Evolutionary conservation across 35 echinoderm and acorn worm genomes (phyloP).

Genomic region (Lytechinus variegatus): DNA sequence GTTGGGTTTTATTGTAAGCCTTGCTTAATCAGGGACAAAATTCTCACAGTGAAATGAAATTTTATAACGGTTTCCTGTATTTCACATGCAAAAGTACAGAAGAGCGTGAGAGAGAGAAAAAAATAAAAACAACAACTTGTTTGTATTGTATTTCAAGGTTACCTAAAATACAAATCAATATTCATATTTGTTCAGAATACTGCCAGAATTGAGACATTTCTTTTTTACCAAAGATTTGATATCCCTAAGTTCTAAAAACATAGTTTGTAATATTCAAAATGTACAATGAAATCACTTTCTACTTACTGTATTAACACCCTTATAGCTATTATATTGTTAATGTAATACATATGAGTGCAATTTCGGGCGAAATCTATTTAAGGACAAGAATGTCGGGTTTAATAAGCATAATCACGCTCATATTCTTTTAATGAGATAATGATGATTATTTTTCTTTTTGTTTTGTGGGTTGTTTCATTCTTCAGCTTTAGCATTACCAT

Average conservation of each 20-base stretch:
- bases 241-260: neutral
- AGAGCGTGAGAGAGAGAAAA: neutral
- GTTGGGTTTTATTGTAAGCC: no score
- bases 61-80: neutral
- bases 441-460: no score
- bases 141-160: neutral
- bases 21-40: no score
- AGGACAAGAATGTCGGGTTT: neutral
- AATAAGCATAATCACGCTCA: no score
- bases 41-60: no score
- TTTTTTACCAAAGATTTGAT: neutral
- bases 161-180: neutral
- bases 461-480: no score
- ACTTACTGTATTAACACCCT: neutral
- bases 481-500: no score
- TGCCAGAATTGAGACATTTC: neutral
- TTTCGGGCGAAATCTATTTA: neutral
- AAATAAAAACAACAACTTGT: neutral
- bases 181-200: neutral
- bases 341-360: neutral
- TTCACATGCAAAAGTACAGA: neutral
- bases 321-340: neutral
- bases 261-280: neutral
- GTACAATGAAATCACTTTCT: neutral
- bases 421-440: no score